A percentile compares a stretch with the other conserved stretches of the same genome.
Conservation (phyloP, 1,140 invertebrate species). For the Acyrthosiphon pisum region DNA sequence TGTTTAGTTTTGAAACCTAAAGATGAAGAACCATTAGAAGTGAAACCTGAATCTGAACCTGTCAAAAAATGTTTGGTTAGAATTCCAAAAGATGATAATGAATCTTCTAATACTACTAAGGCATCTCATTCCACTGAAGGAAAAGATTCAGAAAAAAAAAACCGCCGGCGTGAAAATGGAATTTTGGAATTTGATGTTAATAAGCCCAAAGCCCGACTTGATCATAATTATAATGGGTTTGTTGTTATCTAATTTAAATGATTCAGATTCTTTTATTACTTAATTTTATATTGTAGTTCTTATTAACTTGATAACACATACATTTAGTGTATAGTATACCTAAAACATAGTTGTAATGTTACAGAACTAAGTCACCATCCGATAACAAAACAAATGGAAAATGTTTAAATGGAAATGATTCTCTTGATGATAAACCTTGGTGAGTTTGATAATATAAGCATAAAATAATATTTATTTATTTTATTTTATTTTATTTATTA, state of each 20-base stretch:
- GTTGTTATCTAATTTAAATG: background rate
- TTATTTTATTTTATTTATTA: no score
- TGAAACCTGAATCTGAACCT: background rate
- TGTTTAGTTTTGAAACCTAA: conserved; percentile 50
- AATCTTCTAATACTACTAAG: background rate
- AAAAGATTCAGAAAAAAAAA: conserved; percentile 43
- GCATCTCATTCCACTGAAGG: background rate
- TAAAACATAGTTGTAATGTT: background rate
- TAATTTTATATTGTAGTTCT: background rate
- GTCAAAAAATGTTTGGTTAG: conserved; percentile 47
- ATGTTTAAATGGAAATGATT: background rate
- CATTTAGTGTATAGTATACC: background rate
- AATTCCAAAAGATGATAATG: conserved; percentile 27
- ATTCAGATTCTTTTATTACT: background rate
- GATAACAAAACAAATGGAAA: conserved; percentile 39
- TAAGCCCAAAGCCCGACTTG: background rate
- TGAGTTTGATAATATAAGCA: background rate
- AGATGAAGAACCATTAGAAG: conserved; percentile 35
- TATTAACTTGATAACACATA: background rate
- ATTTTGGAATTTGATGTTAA: background rate
- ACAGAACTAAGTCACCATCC: conserved; percentile 1
- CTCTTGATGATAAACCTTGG: conserved; percentile 25
- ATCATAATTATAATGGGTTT: conserved; percentile 25
- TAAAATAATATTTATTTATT: background rate
- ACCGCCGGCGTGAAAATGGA: background rate